Conservation (phyloP, 2,888 invertebrate genomes). For the Eumacrocentrus americanus region DNA sequence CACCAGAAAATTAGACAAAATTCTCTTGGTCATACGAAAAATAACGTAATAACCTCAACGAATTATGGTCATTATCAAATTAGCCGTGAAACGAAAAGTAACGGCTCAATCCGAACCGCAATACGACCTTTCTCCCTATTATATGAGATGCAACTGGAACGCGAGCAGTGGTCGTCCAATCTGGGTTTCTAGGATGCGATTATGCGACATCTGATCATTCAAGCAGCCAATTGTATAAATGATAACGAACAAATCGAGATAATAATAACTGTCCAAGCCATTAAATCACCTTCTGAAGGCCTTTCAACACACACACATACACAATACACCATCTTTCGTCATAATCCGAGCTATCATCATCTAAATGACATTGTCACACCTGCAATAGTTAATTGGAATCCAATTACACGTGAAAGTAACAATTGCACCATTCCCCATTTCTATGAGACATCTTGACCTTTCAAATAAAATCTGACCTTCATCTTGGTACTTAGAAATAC, state of each 20-base stretch:
- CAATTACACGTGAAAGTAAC: background rate
- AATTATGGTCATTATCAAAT: too few species aligned
- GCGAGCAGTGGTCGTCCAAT: conserved; percentile 12
- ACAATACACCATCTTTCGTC: background rate
- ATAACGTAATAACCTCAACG: too few species aligned
- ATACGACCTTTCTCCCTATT: conserved; percentile 1
- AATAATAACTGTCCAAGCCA: conserved; percentile 1
- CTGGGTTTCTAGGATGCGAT: conserved; percentile 23
- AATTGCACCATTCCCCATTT: background rate
- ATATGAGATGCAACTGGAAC: conserved; percentile 11
- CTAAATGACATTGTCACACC: background rate
- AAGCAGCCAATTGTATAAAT: background rate
- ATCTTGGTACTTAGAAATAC: background rate
- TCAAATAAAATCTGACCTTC: background rate
- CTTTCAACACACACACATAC: conserved; percentile 1
- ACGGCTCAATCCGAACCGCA: conserved; percentile 8
- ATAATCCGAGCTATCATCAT: background rate
- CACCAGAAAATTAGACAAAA: too few species aligned
- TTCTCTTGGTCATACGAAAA: too few species aligned
- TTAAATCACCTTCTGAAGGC: conserved; percentile 3
- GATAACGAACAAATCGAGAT: background rate
- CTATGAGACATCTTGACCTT: too few species aligned
- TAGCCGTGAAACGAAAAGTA: too few species aligned
- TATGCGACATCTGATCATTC: conserved; percentile 12
- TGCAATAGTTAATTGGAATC: background rate